Evolutionary conservation across 2,888 invertebrate genomes (phyloP).

Genomic region (Dichetophora obliterata): DNA sequence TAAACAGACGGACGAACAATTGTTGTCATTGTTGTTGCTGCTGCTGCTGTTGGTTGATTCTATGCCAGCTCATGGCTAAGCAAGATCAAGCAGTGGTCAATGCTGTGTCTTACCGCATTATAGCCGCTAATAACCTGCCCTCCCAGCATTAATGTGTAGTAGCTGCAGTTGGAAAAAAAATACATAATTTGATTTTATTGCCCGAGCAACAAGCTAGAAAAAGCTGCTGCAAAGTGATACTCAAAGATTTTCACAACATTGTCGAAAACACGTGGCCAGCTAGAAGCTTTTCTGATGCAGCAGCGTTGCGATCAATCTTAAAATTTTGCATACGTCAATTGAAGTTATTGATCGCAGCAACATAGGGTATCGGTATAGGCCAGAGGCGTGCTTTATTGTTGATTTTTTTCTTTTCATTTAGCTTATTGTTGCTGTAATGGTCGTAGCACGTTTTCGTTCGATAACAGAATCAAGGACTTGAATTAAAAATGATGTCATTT

Average conservation of each 20-base stretch:
- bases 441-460: conserved; percentile 22
- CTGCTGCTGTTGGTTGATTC: neutral
- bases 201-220: neutral
- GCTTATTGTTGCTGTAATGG: neutral
- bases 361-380: neutral
- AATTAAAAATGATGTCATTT: conserved; percentile 19
- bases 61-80: neutral
- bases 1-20: neutral
- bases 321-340: conserved; percentile 22
- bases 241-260: conserved; percentile 1
- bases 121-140: conserved; percentile 21
- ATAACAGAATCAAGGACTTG: conserved; percentile 31
- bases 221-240: neutral
- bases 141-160: neutral
- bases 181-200: too few species aligned
- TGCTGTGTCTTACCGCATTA: conserved; percentile 15
- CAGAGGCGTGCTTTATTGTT: conserved; percentile 18
- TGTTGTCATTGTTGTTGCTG: neutral
- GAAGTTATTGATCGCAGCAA: conserved; percentile 5
- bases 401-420: neutral
- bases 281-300: conserved; percentile 5
- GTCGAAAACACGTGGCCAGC: conserved; percentile 28
- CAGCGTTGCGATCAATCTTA: conserved; percentile 27
- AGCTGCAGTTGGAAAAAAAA: neutral
- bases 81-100: conserved; percentile 10